Conservation (phyloP, 2,888 invertebrate genomes). For the Polydesmus complanatus region DNA sequence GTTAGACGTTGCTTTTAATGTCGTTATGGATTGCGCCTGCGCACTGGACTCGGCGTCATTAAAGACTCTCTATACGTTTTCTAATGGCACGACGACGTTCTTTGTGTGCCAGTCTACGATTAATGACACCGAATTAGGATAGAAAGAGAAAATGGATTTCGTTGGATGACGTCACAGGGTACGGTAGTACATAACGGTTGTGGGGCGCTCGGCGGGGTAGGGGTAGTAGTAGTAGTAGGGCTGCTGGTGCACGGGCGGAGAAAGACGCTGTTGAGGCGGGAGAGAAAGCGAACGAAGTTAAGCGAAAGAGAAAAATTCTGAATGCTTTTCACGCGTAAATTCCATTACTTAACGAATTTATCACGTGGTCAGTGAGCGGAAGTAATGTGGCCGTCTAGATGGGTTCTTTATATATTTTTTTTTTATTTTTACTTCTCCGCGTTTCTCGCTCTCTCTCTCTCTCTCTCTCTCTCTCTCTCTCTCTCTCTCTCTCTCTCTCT, state of each 20-base stretch:
- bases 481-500: no score
- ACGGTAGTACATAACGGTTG: background rate
- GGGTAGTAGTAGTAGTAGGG: no score
- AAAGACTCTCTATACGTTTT: background rate
- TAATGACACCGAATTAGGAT: background rate
- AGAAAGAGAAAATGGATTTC: background rate
- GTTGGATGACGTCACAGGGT: background rate
- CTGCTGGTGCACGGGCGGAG: no score
- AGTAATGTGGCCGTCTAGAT: background rate
- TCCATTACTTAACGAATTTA: background rate
- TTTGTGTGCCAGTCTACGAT: background rate
- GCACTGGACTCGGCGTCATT: background rate
- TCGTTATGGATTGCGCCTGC: background rate
- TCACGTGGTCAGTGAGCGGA: background rate
- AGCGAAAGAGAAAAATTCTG: background rate
- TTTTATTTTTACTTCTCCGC: background rate
- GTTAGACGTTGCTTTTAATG: background rate
- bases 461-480: background rate
- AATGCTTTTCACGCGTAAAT: background rate
- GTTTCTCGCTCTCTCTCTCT: background rate
- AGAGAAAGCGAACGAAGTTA: background rate
- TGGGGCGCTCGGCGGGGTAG: no score
- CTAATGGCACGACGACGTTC: background rate
- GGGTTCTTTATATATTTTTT: background rate
- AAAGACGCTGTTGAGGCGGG: no score